phyloP scores from a whole-genome alignment of 2,888 invertebrate species.

The Volucella inflata region DNA sequence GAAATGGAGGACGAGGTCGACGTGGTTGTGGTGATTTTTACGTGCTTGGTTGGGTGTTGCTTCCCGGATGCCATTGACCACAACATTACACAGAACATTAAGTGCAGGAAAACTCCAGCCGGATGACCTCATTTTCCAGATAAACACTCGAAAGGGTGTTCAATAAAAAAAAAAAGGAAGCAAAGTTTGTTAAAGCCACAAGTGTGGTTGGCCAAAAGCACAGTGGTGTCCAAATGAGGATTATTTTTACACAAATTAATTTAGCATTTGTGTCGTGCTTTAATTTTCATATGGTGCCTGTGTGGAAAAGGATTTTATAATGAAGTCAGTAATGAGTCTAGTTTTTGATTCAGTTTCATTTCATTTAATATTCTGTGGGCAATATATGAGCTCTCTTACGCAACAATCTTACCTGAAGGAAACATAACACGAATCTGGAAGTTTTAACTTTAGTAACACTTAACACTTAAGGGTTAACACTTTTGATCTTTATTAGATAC shows the following conservation, averaged over 20 bases:
- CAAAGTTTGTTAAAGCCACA: constrained; percentile 1
- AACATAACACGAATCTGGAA: too few relatives aligned
- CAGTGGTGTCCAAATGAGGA: constrained; percentile 4
- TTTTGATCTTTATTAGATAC: too few relatives aligned
- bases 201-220: constrained; percentile 1
- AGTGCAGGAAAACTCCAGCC: constrained; percentile 38
- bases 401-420: too few relatives aligned
- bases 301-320: not conserved
- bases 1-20: not conserved
- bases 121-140: constrained; percentile 40
- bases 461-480: too few relatives aligned
- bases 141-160: constrained; percentile 35
- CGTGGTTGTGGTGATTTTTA: not conserved
- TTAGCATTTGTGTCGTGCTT: too few relatives aligned
- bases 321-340: too few relatives aligned
- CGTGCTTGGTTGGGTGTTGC: constrained; percentile 21
- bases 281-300: too few relatives aligned
- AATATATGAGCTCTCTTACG: too few relatives aligned
- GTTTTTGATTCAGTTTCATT: too few relatives aligned
- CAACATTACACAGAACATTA: constrained; percentile 56
- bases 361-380: too few relatives aligned
- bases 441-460: too few relatives aligned
- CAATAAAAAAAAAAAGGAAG: constrained; percentile 28
- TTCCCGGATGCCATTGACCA: constrained; percentile 42
- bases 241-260: too few relatives aligned